These are phyloP conservation scores for Archilochus colubris DNA, from an alignment of 2,113 vertebrate genomes.

Conservation along the genomic window DNA sequence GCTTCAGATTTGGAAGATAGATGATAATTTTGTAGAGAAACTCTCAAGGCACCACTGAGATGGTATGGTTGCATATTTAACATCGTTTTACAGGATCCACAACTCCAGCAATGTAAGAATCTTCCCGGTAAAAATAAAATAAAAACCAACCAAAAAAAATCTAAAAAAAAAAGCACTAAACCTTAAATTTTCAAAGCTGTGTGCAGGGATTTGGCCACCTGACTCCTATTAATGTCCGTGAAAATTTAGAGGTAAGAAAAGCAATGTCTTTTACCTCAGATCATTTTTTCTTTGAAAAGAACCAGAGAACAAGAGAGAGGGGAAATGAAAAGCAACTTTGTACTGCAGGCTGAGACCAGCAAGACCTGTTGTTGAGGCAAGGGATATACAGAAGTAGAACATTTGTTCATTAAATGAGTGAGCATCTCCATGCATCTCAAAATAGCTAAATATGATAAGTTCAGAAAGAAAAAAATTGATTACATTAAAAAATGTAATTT, in stretches of 20 bases:
- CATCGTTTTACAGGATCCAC: constrained; percentile 45
- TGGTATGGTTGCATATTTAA: constrained; percentile 44
- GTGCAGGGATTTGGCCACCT: constrained; percentile 37
- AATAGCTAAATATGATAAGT: not conserved
- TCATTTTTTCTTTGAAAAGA: constrained; percentile 26
- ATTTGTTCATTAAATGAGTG: not conserved
- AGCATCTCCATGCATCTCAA: not conserved
- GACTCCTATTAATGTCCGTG: constrained; percentile 62
- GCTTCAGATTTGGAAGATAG: constrained; percentile 68
- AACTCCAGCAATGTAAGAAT: constrained; percentile 11
- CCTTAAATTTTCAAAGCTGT: constrained; percentile 59
- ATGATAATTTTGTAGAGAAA: constrained; percentile 67
- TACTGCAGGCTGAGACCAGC: not conserved
- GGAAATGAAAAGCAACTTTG: constrained; percentile 44
- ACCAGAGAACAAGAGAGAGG: constrained; percentile 19
- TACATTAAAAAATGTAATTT: constrained; percentile 61
- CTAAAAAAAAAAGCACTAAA: not conserved
- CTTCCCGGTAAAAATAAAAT: not conserved
- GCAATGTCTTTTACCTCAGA: constrained; percentile 11
- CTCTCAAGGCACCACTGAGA: constrained; percentile 57
- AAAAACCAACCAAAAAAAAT: no score
- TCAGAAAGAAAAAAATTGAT: not conserved
- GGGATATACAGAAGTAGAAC: not conserved
- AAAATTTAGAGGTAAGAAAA: constrained; percentile 56
- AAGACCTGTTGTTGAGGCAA: not conserved